phyloP scores from a whole-genome alignment of 1,140 invertebrate species.

The Melitaea cinxia region DNA sequence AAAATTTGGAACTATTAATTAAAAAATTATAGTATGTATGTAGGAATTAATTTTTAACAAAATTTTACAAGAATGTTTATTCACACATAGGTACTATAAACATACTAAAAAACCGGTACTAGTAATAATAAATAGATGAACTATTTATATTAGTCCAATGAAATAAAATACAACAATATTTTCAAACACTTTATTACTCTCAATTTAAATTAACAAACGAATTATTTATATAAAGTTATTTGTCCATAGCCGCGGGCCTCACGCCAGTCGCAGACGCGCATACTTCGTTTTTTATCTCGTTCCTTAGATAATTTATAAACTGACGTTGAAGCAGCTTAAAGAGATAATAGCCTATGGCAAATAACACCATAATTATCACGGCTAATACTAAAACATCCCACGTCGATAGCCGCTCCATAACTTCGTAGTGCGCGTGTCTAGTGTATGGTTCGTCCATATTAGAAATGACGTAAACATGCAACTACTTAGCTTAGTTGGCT shows the following conservation, averaged over 20 bases:
- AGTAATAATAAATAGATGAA: too few relatives aligned
- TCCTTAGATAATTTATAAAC: conserved; percentile 45
- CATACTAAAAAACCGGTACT: too few relatives aligned
- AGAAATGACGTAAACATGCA: conserved; percentile 3
- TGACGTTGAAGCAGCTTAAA: conserved; percentile 41
- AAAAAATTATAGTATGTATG: too few relatives aligned
- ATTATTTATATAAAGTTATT: not conserved
- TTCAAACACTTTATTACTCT: conserved; percentile 10
- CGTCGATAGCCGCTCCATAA: conserved; percentile 50
- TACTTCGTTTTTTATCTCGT: conserved; percentile 37
- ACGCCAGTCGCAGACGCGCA: not conserved
- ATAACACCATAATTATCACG: conserved; percentile 40
- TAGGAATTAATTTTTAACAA: too few relatives aligned
- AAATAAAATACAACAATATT: too few relatives aligned
- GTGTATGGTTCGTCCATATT: conserved; percentile 25
- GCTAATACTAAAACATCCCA: conserved; percentile 48
- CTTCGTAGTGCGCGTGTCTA: conserved; percentile 58
- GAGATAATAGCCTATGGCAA: conserved; percentile 38
- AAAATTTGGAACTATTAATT: too few relatives aligned
- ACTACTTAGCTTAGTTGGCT: conserved; percentile 6
- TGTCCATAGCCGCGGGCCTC: not conserved
- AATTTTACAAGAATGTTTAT: too few relatives aligned
- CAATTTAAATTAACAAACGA: not conserved
- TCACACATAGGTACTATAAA: too few relatives aligned
- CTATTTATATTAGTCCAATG: too few relatives aligned